Base-by-base conservation (phyloP, 2,113 vertebrate genomes). In the Coreoperca whiteheadi region DNA sequence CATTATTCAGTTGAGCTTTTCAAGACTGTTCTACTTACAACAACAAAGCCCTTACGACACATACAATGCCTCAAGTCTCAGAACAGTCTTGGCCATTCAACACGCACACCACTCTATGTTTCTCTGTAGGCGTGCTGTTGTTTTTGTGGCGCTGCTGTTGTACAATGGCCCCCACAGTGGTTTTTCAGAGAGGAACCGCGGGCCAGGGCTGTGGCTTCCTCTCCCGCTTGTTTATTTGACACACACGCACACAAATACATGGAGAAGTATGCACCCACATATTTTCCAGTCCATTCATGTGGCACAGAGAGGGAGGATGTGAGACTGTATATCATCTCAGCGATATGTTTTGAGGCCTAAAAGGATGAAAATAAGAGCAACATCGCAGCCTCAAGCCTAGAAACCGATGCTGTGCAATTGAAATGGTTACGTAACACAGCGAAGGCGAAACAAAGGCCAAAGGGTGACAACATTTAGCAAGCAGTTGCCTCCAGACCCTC, bases 81-180 rank as follows among this genome's bases (percentile, higher is more conserved):
- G 43, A 82, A 85, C 87, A 85, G 72, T 88, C 90, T 77, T 53
- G 72, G 70, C 81, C 68, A 84, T 86, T 81, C 82, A 64, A 69
- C 80, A 85, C 30, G 2, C 67, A 50, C 76, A 77, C 86, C 57
- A n/a, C 30, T 84, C 72, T 77, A 64, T 61, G 88, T 88, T 91
- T 85, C 83, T 86, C 69, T 83, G 90, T 85, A 77, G 94, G 92
- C 86, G 87, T 66, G 74, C 71, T 89, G 92, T 92, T 93, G 89
- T 88, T 90, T 91, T 90, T 90, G 85, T 28, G 77, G 25, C 53
- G 68, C 78, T 60, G 63, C 53, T 83, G 66, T 60, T 32, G 81
- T 46, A 95, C 91, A 94, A 94, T 92, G 85, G 84, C 20, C 81
- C 51, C 67, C 80, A 88, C 84, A 90, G 87, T 81, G 77, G 68